Base-by-base conservation (phyloP, 1,140 invertebrate genomes). In the Agrypnia vestita region DNA sequence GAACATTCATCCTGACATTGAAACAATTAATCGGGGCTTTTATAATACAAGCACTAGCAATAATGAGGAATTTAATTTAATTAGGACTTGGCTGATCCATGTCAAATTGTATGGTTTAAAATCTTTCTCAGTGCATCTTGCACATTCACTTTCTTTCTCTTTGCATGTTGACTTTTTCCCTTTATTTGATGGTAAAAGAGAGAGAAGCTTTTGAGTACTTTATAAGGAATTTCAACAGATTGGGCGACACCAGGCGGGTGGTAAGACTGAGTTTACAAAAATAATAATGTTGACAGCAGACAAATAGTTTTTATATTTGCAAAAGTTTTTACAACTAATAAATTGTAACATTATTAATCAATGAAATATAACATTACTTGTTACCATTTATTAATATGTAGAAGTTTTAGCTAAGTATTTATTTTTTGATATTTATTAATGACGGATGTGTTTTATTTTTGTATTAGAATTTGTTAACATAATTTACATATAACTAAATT, bases 211-310 rank as follows among this genome's bases (percentile, higher is more conserved):
- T 73, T 73, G 15, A 53, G 69, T 73, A 55, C 35, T 53, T 73
- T 15, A 51, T 25, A 25, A 73, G 17, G 77, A 72, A 43, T 35
- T 19, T 35, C 75, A 80, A 80, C 81, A 78, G 76, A 49, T 69
- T 72, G 76, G 82, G 75, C 76, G 82, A 80, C 47, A 67, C 51
- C 79, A 56, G 59, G 79, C 53, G 47, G 74, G 72, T 83, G 82
- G 82, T 79, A 83, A 83, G 82, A 83, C 82, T 83, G 82, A 83
- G 46, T 19, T 61, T 53, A 75, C 55, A 79, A 69, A 67, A 51
- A 78, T 17, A 43, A 55, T 55, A 9, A 73, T 13, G 53, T 53
- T 73, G 25, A 53, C 25, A n/a, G 21, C n/a, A 69, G 75, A 74
- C 21, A 67, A 55, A n/a, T 76, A 56, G 56, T 15, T 61, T 15